phyloP scores from a whole-genome alignment of 2,888 invertebrate genomes.

The Erynnis tages region DNA sequence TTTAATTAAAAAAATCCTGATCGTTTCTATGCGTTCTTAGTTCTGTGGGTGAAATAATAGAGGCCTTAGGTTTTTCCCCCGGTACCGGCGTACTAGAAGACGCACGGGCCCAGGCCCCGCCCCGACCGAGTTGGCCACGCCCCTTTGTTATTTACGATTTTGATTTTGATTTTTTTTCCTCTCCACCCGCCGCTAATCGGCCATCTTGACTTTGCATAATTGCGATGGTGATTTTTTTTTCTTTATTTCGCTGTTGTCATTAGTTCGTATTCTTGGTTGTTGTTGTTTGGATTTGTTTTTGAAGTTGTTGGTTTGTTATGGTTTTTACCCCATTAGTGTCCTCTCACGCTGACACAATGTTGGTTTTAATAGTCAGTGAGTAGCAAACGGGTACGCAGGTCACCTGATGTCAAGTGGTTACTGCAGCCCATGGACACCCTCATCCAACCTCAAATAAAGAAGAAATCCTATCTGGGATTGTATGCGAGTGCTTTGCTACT shows the following conservation, averaged over 20 bases:
- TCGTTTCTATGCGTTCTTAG: background rate
- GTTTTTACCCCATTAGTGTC: no score
- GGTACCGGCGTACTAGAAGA: constrained; percentile 28
- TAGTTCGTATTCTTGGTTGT: background rate
- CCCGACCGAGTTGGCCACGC: constrained; percentile 37
- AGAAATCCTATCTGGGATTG: no score
- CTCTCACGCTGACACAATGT: no score
- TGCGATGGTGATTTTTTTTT: constrained; percentile 12
- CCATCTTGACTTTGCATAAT: constrained; percentile 39
- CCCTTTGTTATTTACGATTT: constrained; percentile 39
- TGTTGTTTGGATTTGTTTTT: background rate
- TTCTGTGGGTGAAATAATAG: constrained; percentile 11
- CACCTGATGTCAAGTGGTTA: no score
- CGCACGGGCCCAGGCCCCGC: constrained; percentile 31
- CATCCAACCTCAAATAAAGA: no score
- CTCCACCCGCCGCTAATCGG: constrained; percentile 3
- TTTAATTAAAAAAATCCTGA: no score
- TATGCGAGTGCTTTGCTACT: no score
- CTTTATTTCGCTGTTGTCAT: background rate
- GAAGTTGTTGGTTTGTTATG: no score
- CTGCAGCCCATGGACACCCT: no score
- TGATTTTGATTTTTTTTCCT: constrained; percentile 32
- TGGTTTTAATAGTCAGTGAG: no score
- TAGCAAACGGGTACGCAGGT: no score
- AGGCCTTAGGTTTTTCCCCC: constrained; percentile 18